Evolutionary conservation across 2,888 invertebrate genomes (phyloP), one percentile per base, ranked within the genome.

Genomic region (Tridacna crocea): DNA sequence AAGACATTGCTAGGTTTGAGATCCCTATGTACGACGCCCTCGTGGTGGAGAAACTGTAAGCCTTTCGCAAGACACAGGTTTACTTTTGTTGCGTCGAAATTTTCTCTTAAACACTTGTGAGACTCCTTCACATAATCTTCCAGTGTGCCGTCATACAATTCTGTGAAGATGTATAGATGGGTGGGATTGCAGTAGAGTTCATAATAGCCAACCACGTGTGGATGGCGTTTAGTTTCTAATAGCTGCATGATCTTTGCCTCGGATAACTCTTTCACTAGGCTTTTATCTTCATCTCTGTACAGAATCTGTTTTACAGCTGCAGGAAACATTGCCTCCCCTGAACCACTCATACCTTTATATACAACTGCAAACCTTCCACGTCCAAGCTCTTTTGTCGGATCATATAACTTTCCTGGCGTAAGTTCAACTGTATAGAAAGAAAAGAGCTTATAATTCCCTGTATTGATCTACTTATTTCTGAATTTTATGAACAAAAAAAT

Each of bases 351-450:
- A 22, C 70, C 70, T 47, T 70, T 51, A 19, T 70, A 70, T 8
- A 70, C 70, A 13, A 70, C 70, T 8, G 70, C 70, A 51, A 51
- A 70, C 13, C 70, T n/a, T 11, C 70, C 70, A 70, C 70, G 70
- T 15, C 70, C 70, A n/a, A 70, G 70, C 22, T 70, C 70, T 70
- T 70, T 70, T 10, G 70, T 70, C 12, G 70, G 70, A 26, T 70
- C 70, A 26, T 70, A 70, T 51, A 24, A 24, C 24, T 70, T 70
- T 13, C 70, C 70, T 13, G 1, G 24, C 2, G 70, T 70, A 0
- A 70, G 70, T 51, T 51, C 24, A 13, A 70, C 70, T 70, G 70
- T 2, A 61, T n/a, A 13, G 22, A 61, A 22, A 61, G 2, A 61
- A 22, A 12, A 36, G n/a, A 8, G 36, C n/a, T 36, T 8, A 8